Evolutionary conservation across 2,113 vertebrate species (phyloP).

Genomic region (Pseudonaja textilis): DNA sequence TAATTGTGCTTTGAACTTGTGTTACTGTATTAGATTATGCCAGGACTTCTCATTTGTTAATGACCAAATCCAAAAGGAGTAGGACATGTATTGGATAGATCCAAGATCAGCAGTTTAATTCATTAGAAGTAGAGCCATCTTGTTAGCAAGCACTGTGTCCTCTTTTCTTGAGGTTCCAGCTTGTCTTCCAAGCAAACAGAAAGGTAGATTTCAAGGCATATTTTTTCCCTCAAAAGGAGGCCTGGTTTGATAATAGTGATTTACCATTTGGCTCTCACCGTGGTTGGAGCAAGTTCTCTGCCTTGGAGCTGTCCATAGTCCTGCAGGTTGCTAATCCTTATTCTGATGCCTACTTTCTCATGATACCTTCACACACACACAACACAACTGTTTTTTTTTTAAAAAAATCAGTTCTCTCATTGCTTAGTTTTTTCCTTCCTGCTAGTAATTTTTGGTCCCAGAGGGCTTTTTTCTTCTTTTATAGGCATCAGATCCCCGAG

Average conservation of each 20-base stretch:
- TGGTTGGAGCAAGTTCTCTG: slow-evolving; percentile 3
- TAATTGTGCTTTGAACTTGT: background rate
- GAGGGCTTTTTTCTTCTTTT: background rate
- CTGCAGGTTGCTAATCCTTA: background rate
- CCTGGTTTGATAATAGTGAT: background rate
- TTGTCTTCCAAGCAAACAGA: background rate
- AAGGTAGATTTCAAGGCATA: background rate
- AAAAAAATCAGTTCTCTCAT: accelerated
- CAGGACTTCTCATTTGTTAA: background rate
- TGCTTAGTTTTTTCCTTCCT: background rate
- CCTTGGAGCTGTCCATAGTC: slow-evolving; percentile 18
- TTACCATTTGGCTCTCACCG: background rate
- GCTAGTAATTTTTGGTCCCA: accelerated
- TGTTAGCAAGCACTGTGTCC: background rate
- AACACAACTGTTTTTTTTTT: background rate
- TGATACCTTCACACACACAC: background rate
- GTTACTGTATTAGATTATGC: background rate
- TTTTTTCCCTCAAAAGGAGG: background rate
- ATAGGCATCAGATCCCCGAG: background rate
- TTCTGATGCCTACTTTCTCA: background rate
- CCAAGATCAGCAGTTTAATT: background rate
- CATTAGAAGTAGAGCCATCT: background rate
- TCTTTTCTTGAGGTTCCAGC: background rate
- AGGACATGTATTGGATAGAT: background rate
- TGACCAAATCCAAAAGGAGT: background rate